These are phyloP conservation scores for Odontamblyopus lacepedii DNA, from an alignment of 2,797 vertebrate species.

Conservation along the genomic window DNA sequence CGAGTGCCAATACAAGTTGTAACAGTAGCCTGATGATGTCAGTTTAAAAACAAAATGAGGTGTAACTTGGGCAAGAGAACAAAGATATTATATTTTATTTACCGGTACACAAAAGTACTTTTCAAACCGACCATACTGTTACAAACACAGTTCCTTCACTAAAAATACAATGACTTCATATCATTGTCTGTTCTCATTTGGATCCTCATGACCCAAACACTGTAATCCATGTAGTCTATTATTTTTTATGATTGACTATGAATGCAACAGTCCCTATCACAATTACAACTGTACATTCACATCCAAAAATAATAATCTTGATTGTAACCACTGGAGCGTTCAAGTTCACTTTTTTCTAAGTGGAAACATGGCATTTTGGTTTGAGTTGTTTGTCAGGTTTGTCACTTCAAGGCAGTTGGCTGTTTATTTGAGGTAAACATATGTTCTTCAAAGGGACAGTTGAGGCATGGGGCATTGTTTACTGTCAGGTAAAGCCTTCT, in stretches of 20 bases:
- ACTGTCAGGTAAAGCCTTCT: constrained; percentile 34
- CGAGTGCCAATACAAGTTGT: neutral
- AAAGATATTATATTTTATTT: constrained; percentile 25
- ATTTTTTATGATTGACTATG: constrained; percentile 56
- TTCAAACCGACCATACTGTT: constrained; percentile 35
- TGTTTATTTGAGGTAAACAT: constrained; percentile 55
- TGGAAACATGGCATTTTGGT: constrained; percentile 42
- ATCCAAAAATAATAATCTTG: constrained; percentile 15
- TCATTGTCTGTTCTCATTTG: constrained; percentile 32
- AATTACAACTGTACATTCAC: constrained; percentile 23
- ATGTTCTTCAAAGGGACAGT: constrained; percentile 55
- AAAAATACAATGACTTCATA: constrained; percentile 21
- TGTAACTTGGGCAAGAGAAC: constrained; percentile 42
- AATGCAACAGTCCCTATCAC: constrained; percentile 37
- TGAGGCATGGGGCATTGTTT: constrained; percentile 52
- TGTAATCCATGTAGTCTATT: constrained; percentile 57
- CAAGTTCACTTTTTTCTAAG: constrained; percentile 33
- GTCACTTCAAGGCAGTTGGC: constrained; percentile 31
- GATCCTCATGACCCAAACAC: constrained; percentile 61
- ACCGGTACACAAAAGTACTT: constrained; percentile 45
- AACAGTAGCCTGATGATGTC: constrained; percentile 35
- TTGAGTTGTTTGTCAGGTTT: constrained; percentile 41
- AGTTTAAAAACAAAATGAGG: constrained; percentile 49
- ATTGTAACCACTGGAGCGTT: constrained; percentile 19
- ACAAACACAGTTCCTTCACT: constrained; percentile 48